A percentile compares a stretch with the other conserved stretches of the same genome.
phyloP scores from a whole-genome alignment of 1,140 invertebrate genomes.

The Eurosta solidaginis region DNA sequence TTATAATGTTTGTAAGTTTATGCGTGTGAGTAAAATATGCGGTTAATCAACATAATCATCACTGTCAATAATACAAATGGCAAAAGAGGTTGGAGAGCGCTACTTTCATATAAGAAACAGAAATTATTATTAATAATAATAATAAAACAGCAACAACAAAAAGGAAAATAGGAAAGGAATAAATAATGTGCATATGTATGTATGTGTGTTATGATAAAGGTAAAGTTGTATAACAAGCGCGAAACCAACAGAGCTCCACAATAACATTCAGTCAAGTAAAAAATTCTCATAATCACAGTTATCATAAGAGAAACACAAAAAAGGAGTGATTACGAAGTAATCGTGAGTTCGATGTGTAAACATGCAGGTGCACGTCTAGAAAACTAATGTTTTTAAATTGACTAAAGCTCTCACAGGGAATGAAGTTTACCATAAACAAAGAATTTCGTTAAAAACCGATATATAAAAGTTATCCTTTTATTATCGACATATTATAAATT shows the following conservation, averaged over 20 bases:
- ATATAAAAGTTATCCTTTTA: too few relatives aligned
- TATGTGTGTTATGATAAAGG: background rate
- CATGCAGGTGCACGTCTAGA: too few relatives aligned
- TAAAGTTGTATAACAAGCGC: background rate
- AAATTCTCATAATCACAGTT: too few relatives aligned
- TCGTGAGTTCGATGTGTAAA: too few relatives aligned
- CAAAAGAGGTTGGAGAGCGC: background rate
- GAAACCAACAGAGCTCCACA: background rate
- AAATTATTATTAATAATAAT: too few relatives aligned
- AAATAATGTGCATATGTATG: background rate
- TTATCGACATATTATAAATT: too few relatives aligned
- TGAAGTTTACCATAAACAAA: too few relatives aligned
- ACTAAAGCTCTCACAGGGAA: too few relatives aligned
- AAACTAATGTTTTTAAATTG: too few relatives aligned
- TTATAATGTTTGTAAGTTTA: background rate
- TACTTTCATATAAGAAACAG: background rate
- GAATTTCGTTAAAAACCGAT: too few relatives aligned
- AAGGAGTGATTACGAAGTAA: too few relatives aligned
- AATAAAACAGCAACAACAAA: background rate
- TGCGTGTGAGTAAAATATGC: constrained; percentile 8
- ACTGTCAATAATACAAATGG: constrained; percentile 22
- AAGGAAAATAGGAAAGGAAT: background rate
- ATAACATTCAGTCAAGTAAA: background rate
- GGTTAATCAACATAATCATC: constrained; percentile 26
- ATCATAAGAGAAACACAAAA: too few relatives aligned